These are phyloP conservation scores for Lagorchestes hirsutus DNA, from an alignment of 2,797 vertebrate genomes.

Conservation along the genomic window DNA sequence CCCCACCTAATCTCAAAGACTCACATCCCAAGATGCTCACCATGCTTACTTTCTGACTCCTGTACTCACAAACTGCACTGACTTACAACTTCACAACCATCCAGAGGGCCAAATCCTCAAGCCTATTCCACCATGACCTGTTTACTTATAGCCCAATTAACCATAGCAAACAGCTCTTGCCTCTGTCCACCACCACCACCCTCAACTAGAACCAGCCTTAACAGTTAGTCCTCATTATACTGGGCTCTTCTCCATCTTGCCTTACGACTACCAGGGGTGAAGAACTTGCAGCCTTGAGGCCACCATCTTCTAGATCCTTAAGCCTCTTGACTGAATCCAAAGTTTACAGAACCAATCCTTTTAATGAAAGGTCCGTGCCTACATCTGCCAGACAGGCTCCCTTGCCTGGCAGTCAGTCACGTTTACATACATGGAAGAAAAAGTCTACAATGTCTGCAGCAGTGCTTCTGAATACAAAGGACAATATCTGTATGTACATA, in stretches of 20 bases:
- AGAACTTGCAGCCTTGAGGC: no score
- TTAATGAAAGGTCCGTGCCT: not conserved
- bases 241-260: not conserved
- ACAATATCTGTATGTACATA: slow-evolving; percentile 10
- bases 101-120: not conserved
- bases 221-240: not conserved
- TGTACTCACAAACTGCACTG: not conserved
- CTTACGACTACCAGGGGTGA: not conserved
- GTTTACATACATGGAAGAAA: slow-evolving; percentile 18
- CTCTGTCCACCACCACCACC: not conserved
- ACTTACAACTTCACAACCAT: not conserved
- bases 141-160: not conserved
- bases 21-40: not conserved
- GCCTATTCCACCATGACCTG: not conserved
- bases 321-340: no score
- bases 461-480: slow-evolving; percentile 3
- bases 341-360: no score
- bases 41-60: not conserved
- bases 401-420: not conserved
- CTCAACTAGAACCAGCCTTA: not conserved
- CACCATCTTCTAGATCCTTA: no score
- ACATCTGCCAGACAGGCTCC: not conserved
- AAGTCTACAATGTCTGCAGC: not conserved
- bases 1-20: not conserved
- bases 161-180: not conserved